Base-by-base conservation (phyloP, 2,797 vertebrate genomes). In the Xiphorhynchus erythropygius region DNA sequence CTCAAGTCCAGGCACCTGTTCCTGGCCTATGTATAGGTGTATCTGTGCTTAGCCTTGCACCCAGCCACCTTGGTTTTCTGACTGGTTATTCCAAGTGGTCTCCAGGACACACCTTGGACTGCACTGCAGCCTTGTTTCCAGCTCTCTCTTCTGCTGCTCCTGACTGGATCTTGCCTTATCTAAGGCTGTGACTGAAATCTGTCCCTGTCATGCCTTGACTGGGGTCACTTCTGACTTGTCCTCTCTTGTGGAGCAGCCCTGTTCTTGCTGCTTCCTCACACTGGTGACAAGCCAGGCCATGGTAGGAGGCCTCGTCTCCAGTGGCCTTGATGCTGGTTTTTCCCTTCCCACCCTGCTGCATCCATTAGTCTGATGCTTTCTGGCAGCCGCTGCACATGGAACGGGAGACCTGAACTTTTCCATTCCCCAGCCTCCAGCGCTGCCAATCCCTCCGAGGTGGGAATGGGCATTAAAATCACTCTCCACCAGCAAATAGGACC, bases 361-460 rank as follows among this genome's bases (percentile, higher is more conserved):
- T 90, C 77, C 89, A 88, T 95, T 90, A 92, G 74, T 67, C 82
- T 76, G 85, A 86, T 80, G 63, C 41, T 86, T 96, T 94, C 85
- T 96, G 95, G 92, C 87, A 88, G 74, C 12, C 0, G 30, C 92
- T 32, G 46, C 59, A 28, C 1, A 5, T 76, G 83, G 85, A 96
- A 88, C 13, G 1, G 78, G 88, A 95, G 83, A 81, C 80, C 89
- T 89, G 95, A 78, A 87, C 80, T 84, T 95, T 96, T 95, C 94
- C 77, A 70, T 93, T 94, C 83, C 79, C 87, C 46, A 62, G 46
- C 32, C 49, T 69, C 76, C 11, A 2, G 59, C 0, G 0, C 32
- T 85, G 78, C 69, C 82, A 85, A 87, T 59, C 59, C 23, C 49
- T 84, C 39, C 0, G 0, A 90, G 76, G 32, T 81, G 81, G 60